Evolutionary conservation across 2,888 invertebrate genomes (phyloP).

Genomic region (Clostera curtula): DNA sequence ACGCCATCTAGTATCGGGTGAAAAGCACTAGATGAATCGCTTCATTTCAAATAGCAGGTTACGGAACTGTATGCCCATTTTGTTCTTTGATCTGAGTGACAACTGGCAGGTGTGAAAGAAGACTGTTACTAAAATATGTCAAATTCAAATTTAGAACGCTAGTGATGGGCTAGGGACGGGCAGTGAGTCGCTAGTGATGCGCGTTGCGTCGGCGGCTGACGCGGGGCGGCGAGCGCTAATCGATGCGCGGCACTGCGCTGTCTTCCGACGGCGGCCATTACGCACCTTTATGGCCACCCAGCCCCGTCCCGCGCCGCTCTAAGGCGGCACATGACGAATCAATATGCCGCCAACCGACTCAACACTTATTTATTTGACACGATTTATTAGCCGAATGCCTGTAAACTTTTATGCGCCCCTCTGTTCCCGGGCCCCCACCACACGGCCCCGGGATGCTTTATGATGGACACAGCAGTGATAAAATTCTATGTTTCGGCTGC

Average conservation of each 20-base stretch:
- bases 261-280: slow-evolving; percentile 82
- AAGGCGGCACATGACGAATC: slow-evolving; percentile 75
- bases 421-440: slow-evolving; percentile 37
- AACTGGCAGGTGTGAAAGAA: no score
- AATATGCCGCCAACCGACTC: slow-evolving; percentile 75
- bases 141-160: slow-evolving; percentile 5
- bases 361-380: slow-evolving; percentile 75
- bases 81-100: no score
- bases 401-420: slow-evolving; percentile 70
- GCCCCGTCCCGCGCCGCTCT: slow-evolving; percentile 50
- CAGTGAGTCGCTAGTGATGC: slow-evolving; percentile 24
- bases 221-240: slow-evolving; percentile 78
- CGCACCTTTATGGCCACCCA: slow-evolving; percentile 82
- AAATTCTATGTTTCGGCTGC: slow-evolving; percentile 61
- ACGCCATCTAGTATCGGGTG: slow-evolving; percentile 30
- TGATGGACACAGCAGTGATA: slow-evolving; percentile 65
- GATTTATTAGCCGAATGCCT: slow-evolving; percentile 74
- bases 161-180: slow-evolving; percentile 20
- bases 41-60: background rate
- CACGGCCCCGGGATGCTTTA: slow-evolving; percentile 51
- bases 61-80: background rate
- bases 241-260: slow-evolving; percentile 82
- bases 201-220: slow-evolving; percentile 67
- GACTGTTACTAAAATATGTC: no score
- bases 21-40: slow-evolving; percentile 9